A percentile compares a stretch with the other conserved stretches of the same genome.
phyloP scores from a whole-genome alignment of 2,888 invertebrate genomes.

The Ormyrus thymus region DNA sequence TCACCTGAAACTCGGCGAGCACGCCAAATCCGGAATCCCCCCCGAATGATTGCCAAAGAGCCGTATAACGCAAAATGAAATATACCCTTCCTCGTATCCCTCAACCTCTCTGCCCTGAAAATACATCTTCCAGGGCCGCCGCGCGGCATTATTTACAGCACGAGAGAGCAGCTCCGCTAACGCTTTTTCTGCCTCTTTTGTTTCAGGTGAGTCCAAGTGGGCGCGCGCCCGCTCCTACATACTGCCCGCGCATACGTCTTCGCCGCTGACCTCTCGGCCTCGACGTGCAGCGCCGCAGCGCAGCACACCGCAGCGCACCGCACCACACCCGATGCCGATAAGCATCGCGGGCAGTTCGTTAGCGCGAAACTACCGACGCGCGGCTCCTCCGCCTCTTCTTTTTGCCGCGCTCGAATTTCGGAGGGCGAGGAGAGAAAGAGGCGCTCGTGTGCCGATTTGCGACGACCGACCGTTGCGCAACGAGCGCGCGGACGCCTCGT shows the following conservation, averaged over 20 bases:
- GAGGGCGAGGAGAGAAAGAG: no score
- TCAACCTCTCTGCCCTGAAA: not conserved
- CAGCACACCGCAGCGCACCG: conserved; percentile 25
- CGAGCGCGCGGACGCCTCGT: no score
- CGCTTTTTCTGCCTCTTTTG: conserved; percentile 60
- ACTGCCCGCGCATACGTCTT: conserved; percentile 49
- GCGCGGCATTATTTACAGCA: conserved; percentile 32
- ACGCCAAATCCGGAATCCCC: not conserved
- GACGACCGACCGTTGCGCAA: no score
- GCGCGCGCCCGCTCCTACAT: not conserved
- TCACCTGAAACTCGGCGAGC: no score
- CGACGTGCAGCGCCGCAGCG: no score
- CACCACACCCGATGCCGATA: conserved; percentile 62
- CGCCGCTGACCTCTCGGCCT: conserved; percentile 60
- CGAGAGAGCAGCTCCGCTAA: conserved; percentile 24
- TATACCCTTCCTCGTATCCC: conserved; percentile 1
- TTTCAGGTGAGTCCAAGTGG: conserved; percentile 69
- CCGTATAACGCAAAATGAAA: not conserved
- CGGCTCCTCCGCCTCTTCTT: conserved; percentile 5
- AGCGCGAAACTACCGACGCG: conserved; percentile 56
- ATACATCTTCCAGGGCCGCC: not conserved
- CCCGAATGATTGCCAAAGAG: not conserved
- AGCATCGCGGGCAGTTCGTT: conserved; percentile 63
- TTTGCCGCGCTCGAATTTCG: not conserved
- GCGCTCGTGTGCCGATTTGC: no score